Evolutionary conservation across 2,113 vertebrate genomes (phyloP), one percentile per base, ranked within the genome.

Genomic region (Lophius piscatorius): DNA sequence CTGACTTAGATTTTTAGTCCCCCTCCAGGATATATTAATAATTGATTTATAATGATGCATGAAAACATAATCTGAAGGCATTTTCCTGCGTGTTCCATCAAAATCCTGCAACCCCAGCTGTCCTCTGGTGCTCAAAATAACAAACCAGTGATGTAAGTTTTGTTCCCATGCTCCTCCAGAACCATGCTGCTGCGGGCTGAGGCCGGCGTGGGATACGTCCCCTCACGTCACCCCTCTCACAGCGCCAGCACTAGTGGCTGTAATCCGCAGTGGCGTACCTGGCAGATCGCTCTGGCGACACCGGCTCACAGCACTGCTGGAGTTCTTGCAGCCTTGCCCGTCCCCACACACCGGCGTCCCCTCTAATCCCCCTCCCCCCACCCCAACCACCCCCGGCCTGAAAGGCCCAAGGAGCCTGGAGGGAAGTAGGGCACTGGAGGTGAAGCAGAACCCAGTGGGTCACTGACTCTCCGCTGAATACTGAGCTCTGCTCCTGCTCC

Each of bases 221-320:
- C 77, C 81, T 81, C 78, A 78, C 48, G 79, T 78, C 74, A 54
- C 76, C 80, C 47, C 69, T 74, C 74, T 67, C 71, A 38, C 78
- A 76, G 78, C 74, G 81, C 79, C 78, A 83, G 81, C 70, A 51
- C 76, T 71, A 52, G 31, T 65, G 66, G 63, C 66, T 84, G 75
- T 88, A 88, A 90, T 90, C 89, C 80, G 33, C 48, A 18, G n/a
- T 58, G 75, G 80, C 81, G 85, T 89, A 90, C 88, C 83, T 89
- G 85, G 89, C 86, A 81, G 74, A 76, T 83, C 77, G 36, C 55
- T 82, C 78, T 78, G 73, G 78, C 74, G 82, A 80, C 82, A 63
- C 81, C 76, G 72, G 72, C 73, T 74, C 78, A 49, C 54, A 51
- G 65, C 61, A 62, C 78, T 63, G 65, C 72, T 47, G 70, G 75